phyloP scores from a whole-genome alignment of 2,113 vertebrate species.

The Myotis davidii region DNA sequence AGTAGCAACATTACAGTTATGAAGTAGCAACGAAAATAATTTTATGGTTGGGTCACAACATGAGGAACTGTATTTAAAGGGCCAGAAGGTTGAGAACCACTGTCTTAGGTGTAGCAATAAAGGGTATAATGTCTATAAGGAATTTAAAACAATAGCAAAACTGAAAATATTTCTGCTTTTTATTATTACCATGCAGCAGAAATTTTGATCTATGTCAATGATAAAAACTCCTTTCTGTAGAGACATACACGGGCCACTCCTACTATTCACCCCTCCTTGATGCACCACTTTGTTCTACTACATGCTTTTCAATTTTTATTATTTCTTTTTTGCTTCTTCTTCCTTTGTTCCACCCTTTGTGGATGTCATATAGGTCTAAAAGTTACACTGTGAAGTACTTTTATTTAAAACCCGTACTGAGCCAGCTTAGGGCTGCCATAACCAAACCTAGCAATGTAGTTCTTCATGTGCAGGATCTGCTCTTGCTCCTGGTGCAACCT shows the following conservation, averaged over 20 bases:
- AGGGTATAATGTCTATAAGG: not conserved
- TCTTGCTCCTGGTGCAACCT: constrained; percentile 98
- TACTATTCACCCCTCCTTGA: not conserved
- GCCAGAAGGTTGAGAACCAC: no score
- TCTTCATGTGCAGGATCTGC: constrained; percentile 99
- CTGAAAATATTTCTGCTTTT: not conserved
- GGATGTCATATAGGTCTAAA: constrained; percentile 81
- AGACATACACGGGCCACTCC: not conserved
- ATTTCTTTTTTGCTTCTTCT: constrained; percentile 60
- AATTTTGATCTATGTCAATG: not conserved
- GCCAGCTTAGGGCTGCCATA: constrained; percentile 97
- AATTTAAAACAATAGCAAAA: not conserved
- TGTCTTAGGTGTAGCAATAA: no score
- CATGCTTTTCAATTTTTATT: not conserved
- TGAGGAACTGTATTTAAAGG: no score
- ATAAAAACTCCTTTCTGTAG: not conserved
- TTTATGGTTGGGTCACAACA: no score
- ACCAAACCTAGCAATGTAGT: constrained; percentile 97
- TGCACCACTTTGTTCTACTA: not conserved
- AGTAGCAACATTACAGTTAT: no score
- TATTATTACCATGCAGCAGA: not conserved
- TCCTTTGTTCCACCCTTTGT: constrained; percentile 82
- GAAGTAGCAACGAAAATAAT: no score
- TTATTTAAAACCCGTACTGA: constrained; percentile 86
- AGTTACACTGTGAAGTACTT: constrained; percentile 87